Conservation (phyloP, 2,888 invertebrate species). For the Tipula confusa region DNA sequence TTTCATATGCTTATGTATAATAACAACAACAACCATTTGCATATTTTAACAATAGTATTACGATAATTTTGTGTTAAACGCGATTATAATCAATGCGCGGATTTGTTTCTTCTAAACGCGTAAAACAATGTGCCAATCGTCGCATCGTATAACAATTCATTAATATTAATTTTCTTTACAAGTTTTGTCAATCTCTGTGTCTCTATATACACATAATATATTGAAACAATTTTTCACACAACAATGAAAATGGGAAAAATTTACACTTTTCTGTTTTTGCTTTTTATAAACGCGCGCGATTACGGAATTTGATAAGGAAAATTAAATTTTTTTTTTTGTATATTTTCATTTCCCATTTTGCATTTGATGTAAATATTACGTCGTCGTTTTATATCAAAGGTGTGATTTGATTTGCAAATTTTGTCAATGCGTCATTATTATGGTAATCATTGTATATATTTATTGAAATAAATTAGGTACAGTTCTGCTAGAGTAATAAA, state of each 20-base stretch:
- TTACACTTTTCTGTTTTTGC: neutral
- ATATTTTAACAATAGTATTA: neutral
- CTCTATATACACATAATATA: neutral
- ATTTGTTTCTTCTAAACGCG: neutral
- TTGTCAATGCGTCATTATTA: neutral
- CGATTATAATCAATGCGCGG: neutral
- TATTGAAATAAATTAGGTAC: neutral
- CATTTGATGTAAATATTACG: neutral
- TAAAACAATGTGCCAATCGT: neutral
- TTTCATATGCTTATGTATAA: neutral
- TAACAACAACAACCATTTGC: slow-evolving; percentile 21
- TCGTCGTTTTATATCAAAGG: neutral
- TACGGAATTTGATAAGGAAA: neutral
- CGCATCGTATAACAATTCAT: neutral
- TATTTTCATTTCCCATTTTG: neutral
- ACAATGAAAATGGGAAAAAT: neutral
- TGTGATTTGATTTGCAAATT: neutral
- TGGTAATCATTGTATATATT: too few relatives aligned
- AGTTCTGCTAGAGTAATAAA: too few relatives aligned
- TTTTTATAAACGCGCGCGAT: neutral
- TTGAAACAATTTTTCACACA: neutral
- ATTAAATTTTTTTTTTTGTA: neutral
- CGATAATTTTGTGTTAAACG: neutral
- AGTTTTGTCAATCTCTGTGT: neutral
- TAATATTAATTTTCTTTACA: neutral